Evolutionary conservation across 2,797 vertebrate genomes (phyloP), one percentile per base, ranked within the genome.

Genomic region (Loris lydekkerianus): DNA sequence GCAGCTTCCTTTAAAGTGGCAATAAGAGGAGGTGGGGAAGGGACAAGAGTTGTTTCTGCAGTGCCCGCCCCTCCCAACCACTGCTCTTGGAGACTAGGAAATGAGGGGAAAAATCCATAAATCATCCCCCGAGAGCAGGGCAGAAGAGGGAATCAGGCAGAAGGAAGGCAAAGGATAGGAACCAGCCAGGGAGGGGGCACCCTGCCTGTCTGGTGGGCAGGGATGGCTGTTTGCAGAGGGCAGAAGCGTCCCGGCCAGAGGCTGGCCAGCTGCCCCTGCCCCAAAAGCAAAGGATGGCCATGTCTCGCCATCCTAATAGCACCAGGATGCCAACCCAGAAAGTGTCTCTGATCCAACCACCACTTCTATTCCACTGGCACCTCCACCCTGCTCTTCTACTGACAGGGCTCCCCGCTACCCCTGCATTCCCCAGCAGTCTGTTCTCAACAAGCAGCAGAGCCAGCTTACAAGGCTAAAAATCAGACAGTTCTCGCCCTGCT

Each of bases 41-140:
- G 85, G 80, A 53, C 81, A 58, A 49, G 29, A 95, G 95, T 60
- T 85, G 96, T 92, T 97, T 84, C 4, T 67, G 53, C 40, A 15
- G 86, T 14, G 76, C 14, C 25, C 0, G 96, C 37, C 58, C 63
- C 60, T 96, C 86, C 77, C 85, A 43, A 93, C 60, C 94, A 94
- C 93, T 97, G 92, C 85, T 97, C 97, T 89, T 97, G 95, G 97
- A 98, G 94, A 91, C 85, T 67, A 92, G 95, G 89, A 95, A 95
- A 84, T 5, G 63, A 93, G 94, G 56, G 83, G 37, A 91, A 95
- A 97, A 61, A 94, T 84, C 94, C 96, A 93, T 93, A 97, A 97
- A 95, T 96, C 96, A 97, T 25, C 72, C 61, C 89, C 85, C 3
- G 2, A 94, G 61, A 76, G 34, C 81, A 97, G 91, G 89, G 70